These are phyloP conservation scores for Scelioninae gen. 1 DNA, from an alignment of 2,888 invertebrate species.

Conservation along the genomic window DNA sequence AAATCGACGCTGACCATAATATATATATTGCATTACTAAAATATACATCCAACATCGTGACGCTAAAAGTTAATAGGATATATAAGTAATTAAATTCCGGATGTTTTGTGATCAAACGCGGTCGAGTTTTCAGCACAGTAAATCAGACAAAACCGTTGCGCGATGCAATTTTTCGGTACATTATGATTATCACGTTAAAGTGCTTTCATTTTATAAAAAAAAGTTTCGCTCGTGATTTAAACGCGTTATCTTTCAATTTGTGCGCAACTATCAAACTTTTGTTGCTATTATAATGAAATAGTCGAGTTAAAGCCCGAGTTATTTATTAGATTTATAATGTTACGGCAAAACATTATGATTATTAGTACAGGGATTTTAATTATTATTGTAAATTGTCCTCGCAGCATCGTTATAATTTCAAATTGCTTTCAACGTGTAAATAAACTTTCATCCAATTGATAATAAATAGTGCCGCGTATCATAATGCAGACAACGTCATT, in stretches of 20 bases:
- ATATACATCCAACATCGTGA: slow-evolving; percentile 51
- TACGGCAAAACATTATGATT: neutral
- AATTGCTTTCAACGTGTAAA: slow-evolving; percentile 10
- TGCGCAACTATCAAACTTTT: slow-evolving; percentile 14
- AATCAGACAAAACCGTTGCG: slow-evolving; percentile 28
- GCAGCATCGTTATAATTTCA: slow-evolving; percentile 6
- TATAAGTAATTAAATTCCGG: slow-evolving; percentile 57
- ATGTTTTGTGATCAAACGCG: slow-evolving; percentile 36
- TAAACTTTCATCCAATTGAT: slow-evolving; percentile 30
- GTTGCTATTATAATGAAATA: neutral
- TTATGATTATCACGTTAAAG: slow-evolving; percentile 16
- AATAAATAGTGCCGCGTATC: slow-evolving; percentile 23
- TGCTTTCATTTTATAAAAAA: slow-evolving; percentile 6
- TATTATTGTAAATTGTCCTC: neutral
- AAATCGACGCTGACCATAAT: slow-evolving; percentile 66
- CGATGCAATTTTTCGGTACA: slow-evolving; percentile 23
- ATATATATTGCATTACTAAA: slow-evolving; percentile 66
- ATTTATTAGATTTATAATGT: slow-evolving; percentile 4
- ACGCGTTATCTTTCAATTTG: slow-evolving; percentile 20
- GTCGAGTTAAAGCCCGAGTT: neutral
- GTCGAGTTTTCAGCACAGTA: slow-evolving; percentile 19
- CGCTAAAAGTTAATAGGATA: slow-evolving; percentile 60
- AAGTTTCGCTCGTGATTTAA: slow-evolving; percentile 18
- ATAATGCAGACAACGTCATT: slow-evolving; percentile 28
- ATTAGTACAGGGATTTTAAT: neutral